Evolutionary conservation across 64 coral and sea anemone species (phyloP).

Genomic region (Acropora yongei): DNA sequence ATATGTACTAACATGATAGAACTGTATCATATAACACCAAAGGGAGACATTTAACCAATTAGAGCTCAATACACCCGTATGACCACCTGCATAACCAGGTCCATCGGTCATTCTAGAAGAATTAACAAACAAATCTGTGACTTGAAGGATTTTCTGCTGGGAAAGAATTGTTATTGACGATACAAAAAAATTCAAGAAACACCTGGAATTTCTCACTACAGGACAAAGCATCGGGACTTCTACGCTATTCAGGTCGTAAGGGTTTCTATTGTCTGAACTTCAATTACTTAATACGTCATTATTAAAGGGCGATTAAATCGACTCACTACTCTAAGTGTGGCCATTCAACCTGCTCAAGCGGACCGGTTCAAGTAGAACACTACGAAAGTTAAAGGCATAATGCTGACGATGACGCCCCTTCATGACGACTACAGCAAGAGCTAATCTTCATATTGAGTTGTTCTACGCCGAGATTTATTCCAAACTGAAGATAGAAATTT

Average conservation of each 20-base stretch:
- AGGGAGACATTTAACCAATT: conserved; percentile 11
- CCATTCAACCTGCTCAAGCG: not conserved
- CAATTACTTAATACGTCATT: not conserved
- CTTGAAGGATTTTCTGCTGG: not conserved
- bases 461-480: not conserved
- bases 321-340: not conserved
- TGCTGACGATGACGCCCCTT: not conserved
- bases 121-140: not conserved
- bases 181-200: not conserved
- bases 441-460: not conserved
- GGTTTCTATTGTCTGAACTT: not conserved
- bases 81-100: conserved; percentile 21
- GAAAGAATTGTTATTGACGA: not conserved
- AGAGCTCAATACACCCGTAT: conserved; percentile 5
- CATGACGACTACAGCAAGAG: not conserved
- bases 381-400: not conserved
- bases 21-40: not conserved
- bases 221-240: not conserved
- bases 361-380: not conserved
- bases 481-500: not conserved
- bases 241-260: not conserved
- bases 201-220: too few species aligned
- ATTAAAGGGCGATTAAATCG: not conserved
- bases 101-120: conserved; percentile 42
- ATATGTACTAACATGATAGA: not conserved